These are phyloP conservation scores for Tortrix viridana DNA, from an alignment of 2,888 invertebrate species.

Conservation along the genomic window DNA sequence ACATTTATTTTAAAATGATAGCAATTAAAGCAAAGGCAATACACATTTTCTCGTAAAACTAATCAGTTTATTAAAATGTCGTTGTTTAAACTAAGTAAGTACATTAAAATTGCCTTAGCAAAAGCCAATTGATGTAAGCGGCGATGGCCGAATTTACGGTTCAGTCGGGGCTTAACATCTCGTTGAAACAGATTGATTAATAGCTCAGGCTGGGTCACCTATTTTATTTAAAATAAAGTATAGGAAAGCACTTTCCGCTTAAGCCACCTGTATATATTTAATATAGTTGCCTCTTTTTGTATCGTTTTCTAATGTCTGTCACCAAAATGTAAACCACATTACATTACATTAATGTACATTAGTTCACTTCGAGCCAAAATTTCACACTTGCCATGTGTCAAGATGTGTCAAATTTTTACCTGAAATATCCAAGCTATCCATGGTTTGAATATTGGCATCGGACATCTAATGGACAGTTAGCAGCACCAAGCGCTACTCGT, in stretches of 20 bases:
- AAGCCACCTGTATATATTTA: neutral
- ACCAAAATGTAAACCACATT: neutral
- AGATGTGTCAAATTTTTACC: no score
- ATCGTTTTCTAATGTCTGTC: neutral
- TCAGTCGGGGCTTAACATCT: constrained; percentile 35
- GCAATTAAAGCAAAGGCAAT: no score
- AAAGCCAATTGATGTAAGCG: constrained; percentile 18
- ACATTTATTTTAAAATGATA: no score
- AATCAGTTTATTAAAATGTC: no score
- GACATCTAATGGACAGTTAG: no score
- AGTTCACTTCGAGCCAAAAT: no score
- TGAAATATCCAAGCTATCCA: no score
- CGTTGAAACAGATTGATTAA: constrained; percentile 37
- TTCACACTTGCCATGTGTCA: no score
- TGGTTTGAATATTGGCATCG: no score
- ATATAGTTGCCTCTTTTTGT: neutral
- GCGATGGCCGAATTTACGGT: constrained; percentile 33
- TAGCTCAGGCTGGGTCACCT: constrained; percentile 31
- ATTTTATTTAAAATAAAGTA: constrained; percentile 34
- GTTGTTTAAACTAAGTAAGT: neutral
- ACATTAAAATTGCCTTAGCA: constrained; percentile 23
- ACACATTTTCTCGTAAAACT: no score
- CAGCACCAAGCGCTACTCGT: no score
- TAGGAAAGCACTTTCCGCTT: constrained; percentile 8
- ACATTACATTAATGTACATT: no score